Conservation (phyloP, 2,797 vertebrate genomes). For the Brachymystax lenok region DNA sequence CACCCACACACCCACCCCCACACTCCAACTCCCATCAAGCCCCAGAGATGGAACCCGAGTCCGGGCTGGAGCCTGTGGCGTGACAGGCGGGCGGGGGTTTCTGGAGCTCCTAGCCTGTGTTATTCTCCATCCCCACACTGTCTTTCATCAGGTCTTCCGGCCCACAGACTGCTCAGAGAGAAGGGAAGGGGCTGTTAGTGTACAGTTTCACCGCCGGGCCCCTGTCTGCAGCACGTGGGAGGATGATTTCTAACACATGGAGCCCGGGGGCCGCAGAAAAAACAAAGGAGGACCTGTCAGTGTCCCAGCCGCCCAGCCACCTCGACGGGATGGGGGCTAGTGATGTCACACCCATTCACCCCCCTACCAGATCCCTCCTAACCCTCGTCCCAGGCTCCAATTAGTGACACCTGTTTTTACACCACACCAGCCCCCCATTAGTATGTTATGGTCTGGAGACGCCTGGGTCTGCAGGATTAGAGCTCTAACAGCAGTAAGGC, state of each 20-base stretch:
- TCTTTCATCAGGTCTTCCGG: conserved; percentile 82
- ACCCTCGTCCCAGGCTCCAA: conserved; percentile 44
- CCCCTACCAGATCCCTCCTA: conserved; percentile 47
- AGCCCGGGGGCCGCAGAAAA: conserved; percentile 70
- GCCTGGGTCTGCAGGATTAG: conserved; percentile 53
- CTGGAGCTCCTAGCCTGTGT: conserved; percentile 74
- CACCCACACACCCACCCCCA: conserved; percentile 49
- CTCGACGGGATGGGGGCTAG: conserved; percentile 24
- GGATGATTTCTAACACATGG: conserved; percentile 87
- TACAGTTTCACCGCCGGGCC: conserved; percentile 75
- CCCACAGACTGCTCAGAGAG: conserved; percentile 64
- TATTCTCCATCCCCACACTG: conserved; percentile 74
- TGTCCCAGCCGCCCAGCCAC: conserved; percentile 33
- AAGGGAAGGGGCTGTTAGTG: conserved; percentile 38
- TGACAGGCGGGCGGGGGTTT: conserved; percentile 63
- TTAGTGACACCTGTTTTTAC: conserved; percentile 62
- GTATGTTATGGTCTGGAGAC: conserved; percentile 17
- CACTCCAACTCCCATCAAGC: conserved; percentile 63
- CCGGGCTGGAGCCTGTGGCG: conserved; percentile 55
- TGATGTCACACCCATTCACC: conserved; percentile 76
- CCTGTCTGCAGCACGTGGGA: conserved; percentile 80
- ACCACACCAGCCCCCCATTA: conserved; percentile 16
- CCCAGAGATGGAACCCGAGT: conserved; percentile 37
- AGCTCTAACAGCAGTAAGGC: conserved; percentile 55
- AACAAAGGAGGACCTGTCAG: conserved; percentile 83